Evolutionary conservation across 2,113 vertebrate genomes (phyloP), one percentile per base, ranked within the genome.

Genomic region (Syrrhaptes paradoxus): DNA sequence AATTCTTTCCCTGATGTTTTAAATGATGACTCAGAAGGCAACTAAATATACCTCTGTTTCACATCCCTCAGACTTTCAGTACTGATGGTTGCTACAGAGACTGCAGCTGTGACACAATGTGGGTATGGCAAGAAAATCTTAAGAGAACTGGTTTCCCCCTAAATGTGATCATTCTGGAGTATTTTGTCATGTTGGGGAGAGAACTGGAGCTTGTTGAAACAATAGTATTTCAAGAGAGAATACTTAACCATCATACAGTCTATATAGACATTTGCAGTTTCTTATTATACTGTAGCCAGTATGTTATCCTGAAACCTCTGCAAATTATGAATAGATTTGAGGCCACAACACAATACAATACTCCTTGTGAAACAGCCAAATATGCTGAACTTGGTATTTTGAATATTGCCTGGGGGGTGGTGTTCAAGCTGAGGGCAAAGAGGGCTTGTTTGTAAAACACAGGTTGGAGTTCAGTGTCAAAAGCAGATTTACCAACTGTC

Each of bases 361-460:
- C 10, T 2, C 21, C 11, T 38, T 65, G 13, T 51, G 14, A 84
- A 77, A 59, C 10, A 43, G 34, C 22, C 8, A 77, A 19, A 32
- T 28, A 41, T 8, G 8, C 2, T 72, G 24, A 26, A 75, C 41
- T 43, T 80, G 17, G 3, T 59, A 51, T 52, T 87, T 89, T 81
- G 32, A 77, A 38, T 10, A 21, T 32, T 34, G 10, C 0, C 28
- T 28, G 17, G 10, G 1, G 7, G 7, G 11, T 6, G 0, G 1
- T 62, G 9, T 41, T 87, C 14, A 76, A 76, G 18, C 7, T 72
- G 17, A 63, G 9, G 8, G 10, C 0, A 93, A 51, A 32, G 18
- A 46, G 2, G 4, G 2, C 1, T 61, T 7, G 2, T 25, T 54
- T 45, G 5, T 57, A 43, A 87, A 58, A 28, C 13, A 31, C 1